Evolutionary conservation across 92 coral and sea anemone species (phyloP), one percentile per base, ranked within the genome.

Genomic region (Desmophyllum pertusum): DNA sequence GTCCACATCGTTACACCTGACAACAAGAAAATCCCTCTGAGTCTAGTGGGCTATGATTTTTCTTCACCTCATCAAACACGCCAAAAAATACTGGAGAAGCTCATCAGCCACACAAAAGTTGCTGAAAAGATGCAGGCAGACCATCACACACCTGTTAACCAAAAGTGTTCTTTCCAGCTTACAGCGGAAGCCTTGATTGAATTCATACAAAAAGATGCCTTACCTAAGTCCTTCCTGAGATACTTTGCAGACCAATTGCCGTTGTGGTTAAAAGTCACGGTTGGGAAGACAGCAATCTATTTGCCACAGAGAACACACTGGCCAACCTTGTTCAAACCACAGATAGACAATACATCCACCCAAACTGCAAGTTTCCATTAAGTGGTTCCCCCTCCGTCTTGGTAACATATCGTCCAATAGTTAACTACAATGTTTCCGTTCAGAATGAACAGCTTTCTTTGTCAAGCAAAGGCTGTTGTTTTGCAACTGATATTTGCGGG

Each of bases 121-220:
- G 39, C 17, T 0, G 68, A n/a, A 14, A 5, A 11, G 65, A 37
- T 17, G 19, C 66, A 35, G 15, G 21, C 27, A 7, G 31, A 33
- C 42, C 2, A 48, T 19, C 48, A 23, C 19, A 38, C 6, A 37
- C 31, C 36, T 11, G 13, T 30, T 3, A 17, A 29, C 48, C 48
- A 41, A 17, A 59, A 23, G 31, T 62, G 71, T 29, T 62, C 42
- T 64, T 57, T 27, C 39, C 73, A 63, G 39, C 73, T 76, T 38
- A 80, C 52, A 57, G 52, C 72, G 48, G 75, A 65, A 15, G 36
- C 77, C 76, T 62, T 89, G 53, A 53, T 50, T 23, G 89, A 89
- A 51, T 75, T 89, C 23, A 80, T 89, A 21, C 89, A 85, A 50
- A 81, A 36, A 48, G 89, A 89, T 53, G 89, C 89, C 51, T 80